phyloP scores from a whole-genome alignment of 2,888 invertebrate species.

The Pterobdella sp. region DNA sequence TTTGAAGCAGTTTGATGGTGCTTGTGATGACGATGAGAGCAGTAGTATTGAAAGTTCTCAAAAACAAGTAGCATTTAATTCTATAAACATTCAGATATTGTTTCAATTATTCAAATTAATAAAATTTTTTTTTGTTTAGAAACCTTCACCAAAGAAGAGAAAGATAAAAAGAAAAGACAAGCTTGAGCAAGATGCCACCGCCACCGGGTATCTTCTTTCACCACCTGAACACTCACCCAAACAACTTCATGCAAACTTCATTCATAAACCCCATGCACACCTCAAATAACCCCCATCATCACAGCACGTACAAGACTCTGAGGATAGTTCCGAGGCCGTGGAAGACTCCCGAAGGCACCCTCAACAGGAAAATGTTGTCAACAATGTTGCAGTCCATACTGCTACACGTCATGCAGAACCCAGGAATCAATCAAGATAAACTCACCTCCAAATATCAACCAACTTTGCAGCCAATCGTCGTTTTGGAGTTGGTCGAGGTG shows the following conservation, averaged over 20 bases:
- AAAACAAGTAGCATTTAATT: no score
- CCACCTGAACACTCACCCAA: neutral
- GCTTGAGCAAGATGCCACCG: neutral
- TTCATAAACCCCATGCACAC: neutral
- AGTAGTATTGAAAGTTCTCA: no score
- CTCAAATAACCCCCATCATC: neutral
- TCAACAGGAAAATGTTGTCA: constrained; percentile 63
- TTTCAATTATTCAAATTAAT: neutral
- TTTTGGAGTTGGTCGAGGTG: constrained; percentile 61
- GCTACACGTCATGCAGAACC: constrained; percentile 59
- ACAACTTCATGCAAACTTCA: neutral
- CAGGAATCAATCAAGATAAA: constrained; percentile 56
- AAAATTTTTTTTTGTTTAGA: neutral
- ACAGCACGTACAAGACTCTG: constrained; percentile 41
- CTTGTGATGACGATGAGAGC: no score
- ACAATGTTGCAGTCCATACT: constrained; percentile 64
- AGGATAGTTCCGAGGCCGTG: constrained; percentile 58
- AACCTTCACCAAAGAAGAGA: neutral
- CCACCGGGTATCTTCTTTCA: neutral
- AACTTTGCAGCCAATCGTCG: constrained; percentile 62
- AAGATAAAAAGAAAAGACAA: neutral
- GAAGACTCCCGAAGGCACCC: constrained; percentile 65
- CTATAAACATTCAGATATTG: neutral
- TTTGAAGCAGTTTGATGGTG: no score
- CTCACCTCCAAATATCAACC: constrained; percentile 60